phyloP scores from a whole-genome alignment of 2,113 vertebrate genomes.

The Pseudorectes ferrugineus region DNA sequence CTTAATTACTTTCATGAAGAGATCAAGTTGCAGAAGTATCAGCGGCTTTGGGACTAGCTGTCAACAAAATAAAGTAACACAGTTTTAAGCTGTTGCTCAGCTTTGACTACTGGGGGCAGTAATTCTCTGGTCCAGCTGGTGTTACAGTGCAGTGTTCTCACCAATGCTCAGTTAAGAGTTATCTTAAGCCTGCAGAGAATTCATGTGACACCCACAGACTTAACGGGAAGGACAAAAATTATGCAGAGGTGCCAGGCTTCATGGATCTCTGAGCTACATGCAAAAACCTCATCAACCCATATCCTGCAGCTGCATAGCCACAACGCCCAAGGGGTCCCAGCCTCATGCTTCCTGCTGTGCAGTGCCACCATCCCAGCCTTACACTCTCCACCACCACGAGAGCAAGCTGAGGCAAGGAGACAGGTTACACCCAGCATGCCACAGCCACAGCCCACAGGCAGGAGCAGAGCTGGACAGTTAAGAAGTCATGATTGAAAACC shows the following conservation, averaged over 20 bases:
- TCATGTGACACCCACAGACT: not conserved
- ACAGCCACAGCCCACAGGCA: not conserved
- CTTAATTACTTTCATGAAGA: not conserved
- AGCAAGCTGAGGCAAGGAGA: not conserved
- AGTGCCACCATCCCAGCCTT: not conserved
- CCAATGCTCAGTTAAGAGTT: not conserved
- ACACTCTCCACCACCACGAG: not conserved
- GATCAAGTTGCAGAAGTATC: not conserved
- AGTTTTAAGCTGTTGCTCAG: not conserved
- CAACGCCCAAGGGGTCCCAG: not conserved
- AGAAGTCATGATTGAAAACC: not conserved
- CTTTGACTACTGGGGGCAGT: not conserved
- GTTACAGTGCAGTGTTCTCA: not conserved
- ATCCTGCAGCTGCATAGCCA: not conserved
- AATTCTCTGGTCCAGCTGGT: not conserved
- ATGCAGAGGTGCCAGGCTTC: not conserved
- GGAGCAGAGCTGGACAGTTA: not conserved
- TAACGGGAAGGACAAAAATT: not conserved
- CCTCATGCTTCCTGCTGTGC: not conserved
- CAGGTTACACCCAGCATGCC: not conserved
- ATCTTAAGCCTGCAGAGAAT: not conserved
- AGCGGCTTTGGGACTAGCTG: not conserved
- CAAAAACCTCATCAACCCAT: not conserved
- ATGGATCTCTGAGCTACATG: not conserved
- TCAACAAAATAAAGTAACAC: not conserved